These are phyloP conservation scores for Lithobates sylvaticus DNA, from an alignment of 2,797 vertebrate species.

Conservation along the genomic window DNA sequence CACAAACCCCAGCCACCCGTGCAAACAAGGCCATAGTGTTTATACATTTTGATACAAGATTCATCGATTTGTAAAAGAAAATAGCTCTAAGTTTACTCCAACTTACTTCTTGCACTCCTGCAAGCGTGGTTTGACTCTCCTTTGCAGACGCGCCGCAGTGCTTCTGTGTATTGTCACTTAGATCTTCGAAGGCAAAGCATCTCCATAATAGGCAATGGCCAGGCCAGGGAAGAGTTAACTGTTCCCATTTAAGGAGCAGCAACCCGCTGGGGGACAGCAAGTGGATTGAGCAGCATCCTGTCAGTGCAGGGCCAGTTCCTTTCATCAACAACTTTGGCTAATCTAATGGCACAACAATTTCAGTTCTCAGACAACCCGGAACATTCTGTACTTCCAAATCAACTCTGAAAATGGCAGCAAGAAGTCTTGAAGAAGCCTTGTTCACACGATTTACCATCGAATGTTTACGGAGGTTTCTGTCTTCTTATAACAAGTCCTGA, in stretches of 20 bases:
- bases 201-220: background rate
- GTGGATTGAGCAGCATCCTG: background rate
- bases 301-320: background rate
- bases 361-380: background rate
- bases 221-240: conserved; percentile 26
- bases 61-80: too few species aligned
- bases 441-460: conserved; percentile 9
- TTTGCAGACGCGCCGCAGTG: too few species aligned
- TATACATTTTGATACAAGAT: too few species aligned
- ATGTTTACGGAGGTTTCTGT: background rate
- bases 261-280: conserved; percentile 18
- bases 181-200: background rate
- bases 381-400: conserved; percentile 16
- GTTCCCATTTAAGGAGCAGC: conserved; percentile 13
- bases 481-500: too few species aligned
- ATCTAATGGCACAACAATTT: background rate
- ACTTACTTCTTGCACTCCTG: too few species aligned
- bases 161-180: too few species aligned
- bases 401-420: background rate
- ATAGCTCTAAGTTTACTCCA: too few species aligned
- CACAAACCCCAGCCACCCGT: too few species aligned
- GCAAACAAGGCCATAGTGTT: too few species aligned
- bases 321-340: conserved; percentile 20
- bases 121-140: too few species aligned
- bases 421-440: background rate